Conservation (phyloP, 2,797 vertebrate genomes). For the Muscicapa striata region DNA sequence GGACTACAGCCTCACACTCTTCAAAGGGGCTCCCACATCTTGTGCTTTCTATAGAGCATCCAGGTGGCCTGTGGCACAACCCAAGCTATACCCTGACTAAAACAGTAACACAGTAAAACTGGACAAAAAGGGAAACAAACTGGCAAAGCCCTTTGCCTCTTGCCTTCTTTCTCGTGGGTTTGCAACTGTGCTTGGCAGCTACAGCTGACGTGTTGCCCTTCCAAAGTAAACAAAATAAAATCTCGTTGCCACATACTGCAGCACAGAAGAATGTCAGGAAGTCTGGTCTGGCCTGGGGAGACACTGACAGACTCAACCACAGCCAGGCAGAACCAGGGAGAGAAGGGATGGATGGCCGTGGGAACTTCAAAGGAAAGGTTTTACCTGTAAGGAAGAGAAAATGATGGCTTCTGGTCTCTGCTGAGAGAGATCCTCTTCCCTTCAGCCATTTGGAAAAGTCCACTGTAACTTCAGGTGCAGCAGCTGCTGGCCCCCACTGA, state of each 20-base stretch:
- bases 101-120: background rate
- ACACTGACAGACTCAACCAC: background rate
- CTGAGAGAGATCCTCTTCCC: background rate
- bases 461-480: background rate
- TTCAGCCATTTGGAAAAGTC: background rate
- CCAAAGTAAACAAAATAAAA: conserved; percentile 60
- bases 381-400: background rate
- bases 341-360: background rate
- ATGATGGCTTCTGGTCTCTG: background rate
- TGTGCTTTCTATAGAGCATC: background rate
- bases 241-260: background rate
- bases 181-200: background rate
- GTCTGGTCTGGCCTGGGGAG: background rate
- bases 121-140: background rate
- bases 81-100: background rate
- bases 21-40: background rate
- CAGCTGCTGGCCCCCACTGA: background rate
- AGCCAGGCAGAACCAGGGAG: background rate
- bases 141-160: background rate
- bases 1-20: background rate
- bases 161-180: background rate
- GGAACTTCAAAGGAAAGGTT: conserved; percentile 2
- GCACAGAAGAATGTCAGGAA: conserved; percentile 27
- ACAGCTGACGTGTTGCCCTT: background rate
- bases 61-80: background rate